Evolutionary conservation across 2,888 invertebrate species (phyloP).

Genomic region (Papilio demoleus): DNA sequence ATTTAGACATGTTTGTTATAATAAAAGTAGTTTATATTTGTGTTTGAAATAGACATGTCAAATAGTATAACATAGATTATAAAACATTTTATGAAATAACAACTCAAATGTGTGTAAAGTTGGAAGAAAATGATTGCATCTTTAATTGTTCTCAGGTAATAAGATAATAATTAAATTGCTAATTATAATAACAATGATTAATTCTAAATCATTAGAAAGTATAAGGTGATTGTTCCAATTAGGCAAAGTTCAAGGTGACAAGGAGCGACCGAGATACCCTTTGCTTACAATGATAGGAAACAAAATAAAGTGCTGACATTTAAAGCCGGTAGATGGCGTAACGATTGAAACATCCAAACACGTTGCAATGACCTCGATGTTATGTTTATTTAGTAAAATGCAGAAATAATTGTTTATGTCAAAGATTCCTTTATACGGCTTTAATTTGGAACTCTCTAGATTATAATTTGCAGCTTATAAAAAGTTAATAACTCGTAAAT

Average conservation of each 20-base stretch:
- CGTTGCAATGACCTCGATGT: constrained; percentile 4
- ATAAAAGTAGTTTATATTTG: neutral
- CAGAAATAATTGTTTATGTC: neutral
- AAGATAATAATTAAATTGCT: neutral
- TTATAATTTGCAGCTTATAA: too few relatives aligned
- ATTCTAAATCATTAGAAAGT: neutral
- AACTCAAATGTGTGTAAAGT: neutral
- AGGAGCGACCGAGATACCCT: constrained; percentile 16
- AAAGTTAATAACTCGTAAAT: too few relatives aligned
- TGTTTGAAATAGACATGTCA: constrained; percentile 1
- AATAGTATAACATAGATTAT: too few relatives aligned
- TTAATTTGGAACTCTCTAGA: too few relatives aligned
- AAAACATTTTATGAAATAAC: neutral
- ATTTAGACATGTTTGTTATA: neutral
- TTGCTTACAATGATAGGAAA: constrained; percentile 1
- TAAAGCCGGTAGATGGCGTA: constrained; percentile 18
- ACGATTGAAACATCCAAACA: neutral
- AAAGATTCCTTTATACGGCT: neutral
- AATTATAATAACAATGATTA: neutral
- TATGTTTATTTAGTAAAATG: neutral
- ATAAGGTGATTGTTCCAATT: constrained; percentile 5
- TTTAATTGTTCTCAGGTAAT: constrained; percentile 27
- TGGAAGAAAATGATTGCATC: constrained; percentile 16
- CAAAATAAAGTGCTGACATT: constrained; percentile 25
- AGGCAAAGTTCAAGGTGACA: neutral